Base-by-base conservation (phyloP, 2,113 vertebrate genomes). In the Notiomystis cincta region DNA sequence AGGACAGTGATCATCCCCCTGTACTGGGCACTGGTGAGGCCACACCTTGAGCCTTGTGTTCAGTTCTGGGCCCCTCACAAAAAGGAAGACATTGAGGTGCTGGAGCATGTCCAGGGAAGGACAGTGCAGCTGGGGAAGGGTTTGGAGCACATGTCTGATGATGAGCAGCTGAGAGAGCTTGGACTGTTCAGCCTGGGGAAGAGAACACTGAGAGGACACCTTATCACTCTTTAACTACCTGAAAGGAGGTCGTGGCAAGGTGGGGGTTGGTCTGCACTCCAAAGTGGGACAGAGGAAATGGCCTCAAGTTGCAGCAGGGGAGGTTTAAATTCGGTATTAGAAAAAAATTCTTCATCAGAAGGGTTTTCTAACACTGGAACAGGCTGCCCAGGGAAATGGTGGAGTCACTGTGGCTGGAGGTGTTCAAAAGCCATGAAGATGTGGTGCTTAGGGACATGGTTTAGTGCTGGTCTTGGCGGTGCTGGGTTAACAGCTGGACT, bases 31-130 rank as follows among this genome's bases (percentile, higher is more conserved):
- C 7, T 25, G 33, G 18, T 16, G 37, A 91, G 19, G 30, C 22
- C 6, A 13, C 16, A 51, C 7, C 7, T 33, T 0, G 0, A 65
- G 25, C 10, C 10, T 7, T 17, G 28, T 24, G 48, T 1, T 33
- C 37, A 3, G 0, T 51, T 81, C 31, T 38, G 53, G 30, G 27
- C 5, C 19, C 2, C 27, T 71, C 45, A 60, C 9, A 19, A 20
- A 11, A 48, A 30, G 10, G 10, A 44, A n/a, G n/a, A 37, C 33
- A 69, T 0, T 9, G 35, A 60, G 31, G 40, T 31, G 45, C 19
- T 82, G 13, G 2, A 64, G 31, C 0, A 0, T 25, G 17, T 48
- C 40, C 38, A 61, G 16, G 5, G 6, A 60, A 75, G 7, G 30
- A n/a, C 53, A 82, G 22, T 2, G 5, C 11, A 40, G n/a, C 30